Conservation (phyloP, 2,888 invertebrate species). For the Cryptus armator region DNA sequence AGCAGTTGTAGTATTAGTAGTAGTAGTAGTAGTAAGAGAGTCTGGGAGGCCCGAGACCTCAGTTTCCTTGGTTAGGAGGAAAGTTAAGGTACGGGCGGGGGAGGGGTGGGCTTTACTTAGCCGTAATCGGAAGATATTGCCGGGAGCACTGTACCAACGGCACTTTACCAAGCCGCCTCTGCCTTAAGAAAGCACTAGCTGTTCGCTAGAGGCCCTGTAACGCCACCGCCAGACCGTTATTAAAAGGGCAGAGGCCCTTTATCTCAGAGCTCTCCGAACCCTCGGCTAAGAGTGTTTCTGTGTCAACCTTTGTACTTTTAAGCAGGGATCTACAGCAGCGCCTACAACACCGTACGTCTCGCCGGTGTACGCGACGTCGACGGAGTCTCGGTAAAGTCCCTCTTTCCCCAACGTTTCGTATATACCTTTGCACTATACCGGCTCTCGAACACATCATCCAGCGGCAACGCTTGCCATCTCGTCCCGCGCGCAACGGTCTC, state of each 20-base stretch:
- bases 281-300: constrained; percentile 83
- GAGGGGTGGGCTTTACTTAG: constrained; percentile 81
- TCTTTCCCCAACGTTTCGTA: constrained; percentile 18
- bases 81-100: constrained; percentile 65
- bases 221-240: constrained; percentile 82
- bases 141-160: constrained; percentile 83
- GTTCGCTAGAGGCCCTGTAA: constrained; percentile 75
- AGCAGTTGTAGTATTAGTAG: constrained; percentile 39
- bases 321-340: constrained; percentile 80
- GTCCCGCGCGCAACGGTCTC: constrained; percentile 36
- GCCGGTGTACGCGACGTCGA: constrained; percentile 70
- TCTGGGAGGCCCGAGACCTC: constrained; percentile 60
- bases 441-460: constrained; percentile 46
- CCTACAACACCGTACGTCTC: constrained; percentile 70
- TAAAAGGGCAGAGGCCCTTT: constrained; percentile 82
- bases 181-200: constrained; percentile 83
- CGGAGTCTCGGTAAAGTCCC: constrained; percentile 53
- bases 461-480: constrained; percentile 39
- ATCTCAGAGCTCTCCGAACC: constrained; percentile 76
- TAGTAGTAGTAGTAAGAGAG: constrained; percentile 25
- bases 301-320: constrained; percentile 84
- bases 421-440: constrained; percentile 29
- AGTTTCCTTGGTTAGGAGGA: constrained; percentile 66
- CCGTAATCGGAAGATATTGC: constrained; percentile 85
- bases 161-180: constrained; percentile 81